Conservation (phyloP, 2,888 invertebrate species). For the Kryphioiulus occultus region DNA sequence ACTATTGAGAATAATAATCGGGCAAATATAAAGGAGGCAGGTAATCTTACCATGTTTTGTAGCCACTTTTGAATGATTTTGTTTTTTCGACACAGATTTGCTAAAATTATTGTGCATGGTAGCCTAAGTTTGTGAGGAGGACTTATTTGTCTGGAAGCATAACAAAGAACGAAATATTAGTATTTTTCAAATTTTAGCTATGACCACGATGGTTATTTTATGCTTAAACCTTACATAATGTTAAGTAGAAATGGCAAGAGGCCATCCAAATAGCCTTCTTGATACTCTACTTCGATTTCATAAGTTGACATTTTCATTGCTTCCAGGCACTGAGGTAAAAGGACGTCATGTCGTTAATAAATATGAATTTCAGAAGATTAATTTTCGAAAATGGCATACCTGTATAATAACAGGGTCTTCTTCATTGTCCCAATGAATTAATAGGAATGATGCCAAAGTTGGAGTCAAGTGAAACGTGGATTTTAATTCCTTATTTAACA, state of each 20-base stretch:
- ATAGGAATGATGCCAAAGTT: conserved; percentile 18
- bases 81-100: conserved; percentile 35
- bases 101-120: conserved; percentile 2
- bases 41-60: not conserved
- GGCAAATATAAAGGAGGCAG: not conserved
- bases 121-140: not conserved
- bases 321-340: not conserved
- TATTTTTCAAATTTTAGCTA: not conserved
- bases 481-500: conserved; percentile 17
- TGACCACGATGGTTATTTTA: not conserved
- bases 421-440: conserved; percentile 28
- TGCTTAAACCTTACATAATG: not conserved
- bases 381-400: not conserved
- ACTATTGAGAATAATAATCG: not conserved
- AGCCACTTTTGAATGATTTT: conserved; percentile 28
- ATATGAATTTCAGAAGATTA: not conserved
- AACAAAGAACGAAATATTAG: not conserved
- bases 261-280: conserved; percentile 35
- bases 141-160: not conserved
- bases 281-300: conserved; percentile 25
- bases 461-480: conserved; percentile 11
- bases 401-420: not conserved
- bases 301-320: conserved; percentile 29
- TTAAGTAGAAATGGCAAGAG: conserved; percentile 33
- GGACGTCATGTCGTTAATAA: not conserved